Evolutionary conservation across 2,797 vertebrate species (phyloP), one percentile per base, ranked within the genome.

Genomic region (Sebastes hopkinsi): DNA sequence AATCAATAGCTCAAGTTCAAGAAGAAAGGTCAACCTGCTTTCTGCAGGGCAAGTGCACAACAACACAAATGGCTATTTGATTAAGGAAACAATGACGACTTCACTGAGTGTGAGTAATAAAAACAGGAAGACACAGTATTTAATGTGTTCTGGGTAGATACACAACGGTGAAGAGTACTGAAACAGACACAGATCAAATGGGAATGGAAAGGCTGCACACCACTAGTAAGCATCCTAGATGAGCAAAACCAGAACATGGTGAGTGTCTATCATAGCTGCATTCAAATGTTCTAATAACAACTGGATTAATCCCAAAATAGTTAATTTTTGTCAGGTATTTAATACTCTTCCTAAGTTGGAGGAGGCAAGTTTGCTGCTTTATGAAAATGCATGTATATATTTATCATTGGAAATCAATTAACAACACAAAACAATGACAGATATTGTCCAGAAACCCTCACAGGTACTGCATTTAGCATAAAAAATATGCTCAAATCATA

Each of bases 121-220:
- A 87, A 79, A 84, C 85, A 89, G 86, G 88, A 88, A 91, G 84
- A 86, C 66, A 56, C 83, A 42, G 82, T 86, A 85, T 89, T 86
- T 75, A 80, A 90, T 27, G 38, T 82, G 76, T 70, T 78, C 79
- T 75, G 56, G 74, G 72, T 66, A 79, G 34, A 70, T 6, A 61
- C 30, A 66, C 32, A 68, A n/a, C 14, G 9, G 5, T 18, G 10
- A 18, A 50, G 14, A 30, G 66, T 13, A 13, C 73, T 88, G 83
- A 73, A 59, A 54, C 25, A 68, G 74, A 86, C 11, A 54, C 8
- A 20, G 6, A 61, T 74, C 81, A 80, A 20, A 65, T 55, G 60
- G 76, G 72, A 85, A 74, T 65, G 70, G 61, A 70, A 79, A 67
- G 71, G 73, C 72, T 87, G 75, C 72, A 72, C 32, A 70, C 34